Conservation (phyloP, 1,140 invertebrate genomes). For the Tribolium castaneum region DNA sequence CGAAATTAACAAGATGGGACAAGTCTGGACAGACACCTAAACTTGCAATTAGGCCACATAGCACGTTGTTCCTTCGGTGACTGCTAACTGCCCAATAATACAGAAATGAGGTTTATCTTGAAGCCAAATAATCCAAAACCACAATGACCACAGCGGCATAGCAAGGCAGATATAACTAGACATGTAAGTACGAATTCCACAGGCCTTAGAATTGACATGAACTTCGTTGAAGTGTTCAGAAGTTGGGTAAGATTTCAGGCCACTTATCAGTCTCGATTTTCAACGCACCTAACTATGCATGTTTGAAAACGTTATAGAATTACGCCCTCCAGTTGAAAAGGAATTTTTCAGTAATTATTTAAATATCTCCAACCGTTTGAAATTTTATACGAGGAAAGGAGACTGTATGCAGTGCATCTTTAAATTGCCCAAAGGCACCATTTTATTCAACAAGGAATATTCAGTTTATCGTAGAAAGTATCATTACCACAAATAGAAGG, state of each 20-base stretch:
- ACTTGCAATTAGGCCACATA: constrained; percentile 16
- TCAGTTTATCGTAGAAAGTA: neutral
- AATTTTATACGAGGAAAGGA: neutral
- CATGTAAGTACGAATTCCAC: neutral
- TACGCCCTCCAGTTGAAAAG: neutral
- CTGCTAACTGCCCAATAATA: constrained; percentile 16
- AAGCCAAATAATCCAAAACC: constrained; percentile 12
- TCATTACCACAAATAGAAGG: neutral
- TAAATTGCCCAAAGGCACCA: neutral
- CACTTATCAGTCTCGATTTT: neutral
- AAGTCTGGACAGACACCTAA: constrained; percentile 7
- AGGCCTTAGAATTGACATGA: neutral
- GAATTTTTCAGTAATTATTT: neutral
- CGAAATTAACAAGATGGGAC: neutral
- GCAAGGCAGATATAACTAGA: neutral
- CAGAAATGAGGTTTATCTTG: constrained; percentile 13
- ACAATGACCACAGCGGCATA: neutral
- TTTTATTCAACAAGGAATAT: neutral
- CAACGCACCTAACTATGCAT: neutral
- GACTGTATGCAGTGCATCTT: neutral
- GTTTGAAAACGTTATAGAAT: neutral
- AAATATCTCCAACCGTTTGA: neutral
- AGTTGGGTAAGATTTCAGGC: neutral
- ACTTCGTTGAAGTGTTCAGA: neutral
- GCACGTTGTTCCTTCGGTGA: constrained; percentile 7